A percentile compares a stretch with the other conserved stretches of the same genome.
Conservation (phyloP, 2,113 vertebrate genomes). For the Archocentrus centrarchus region DNA sequence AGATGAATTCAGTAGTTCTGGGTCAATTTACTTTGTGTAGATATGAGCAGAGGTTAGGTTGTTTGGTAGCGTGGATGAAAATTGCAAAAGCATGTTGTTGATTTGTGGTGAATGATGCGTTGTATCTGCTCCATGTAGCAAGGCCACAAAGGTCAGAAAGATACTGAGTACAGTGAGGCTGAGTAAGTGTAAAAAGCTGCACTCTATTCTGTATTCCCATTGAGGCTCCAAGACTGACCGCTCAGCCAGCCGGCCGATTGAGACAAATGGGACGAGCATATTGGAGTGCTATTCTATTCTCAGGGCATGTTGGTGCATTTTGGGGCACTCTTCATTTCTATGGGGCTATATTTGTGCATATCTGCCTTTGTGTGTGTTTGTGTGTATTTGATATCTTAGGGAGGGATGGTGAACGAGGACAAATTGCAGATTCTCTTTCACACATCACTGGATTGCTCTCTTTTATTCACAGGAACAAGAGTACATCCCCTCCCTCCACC, state of each 20-base stretch:
- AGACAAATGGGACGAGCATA: constrained; percentile 75
- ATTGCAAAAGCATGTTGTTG: constrained; percentile 30
- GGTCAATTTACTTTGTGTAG: not conserved
- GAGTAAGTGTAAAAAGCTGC: constrained; percentile 73
- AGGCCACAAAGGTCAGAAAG: constrained; percentile 64
- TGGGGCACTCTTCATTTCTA: constrained; percentile 44
- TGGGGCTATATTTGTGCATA: constrained; percentile 28
- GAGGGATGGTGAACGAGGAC: constrained; percentile 54
- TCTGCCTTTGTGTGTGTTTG: constrained; percentile 18
- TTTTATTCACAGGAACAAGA: constrained; percentile 58
- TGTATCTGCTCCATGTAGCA: constrained; percentile 47
- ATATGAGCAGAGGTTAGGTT: constrained; percentile 23
- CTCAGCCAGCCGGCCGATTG: constrained; percentile 70
- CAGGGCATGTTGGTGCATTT: constrained; percentile 57
- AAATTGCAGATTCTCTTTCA: constrained; percentile 68
- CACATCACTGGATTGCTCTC: constrained; percentile 64
- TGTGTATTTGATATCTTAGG: constrained; percentile 46
- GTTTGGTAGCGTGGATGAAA: constrained; percentile 6
- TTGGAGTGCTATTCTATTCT: constrained; percentile 62
- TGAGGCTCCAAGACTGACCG: constrained; percentile 70
- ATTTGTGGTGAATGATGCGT: constrained; percentile 35
- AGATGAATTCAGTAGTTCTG: not conserved
- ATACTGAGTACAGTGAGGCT: constrained; percentile 58
- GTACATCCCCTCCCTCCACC: constrained; percentile 26
- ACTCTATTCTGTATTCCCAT: constrained; percentile 72